Evolutionary conservation across 2,888 invertebrate species (phyloP).

Genomic region (Hypomecis atomaria): DNA sequence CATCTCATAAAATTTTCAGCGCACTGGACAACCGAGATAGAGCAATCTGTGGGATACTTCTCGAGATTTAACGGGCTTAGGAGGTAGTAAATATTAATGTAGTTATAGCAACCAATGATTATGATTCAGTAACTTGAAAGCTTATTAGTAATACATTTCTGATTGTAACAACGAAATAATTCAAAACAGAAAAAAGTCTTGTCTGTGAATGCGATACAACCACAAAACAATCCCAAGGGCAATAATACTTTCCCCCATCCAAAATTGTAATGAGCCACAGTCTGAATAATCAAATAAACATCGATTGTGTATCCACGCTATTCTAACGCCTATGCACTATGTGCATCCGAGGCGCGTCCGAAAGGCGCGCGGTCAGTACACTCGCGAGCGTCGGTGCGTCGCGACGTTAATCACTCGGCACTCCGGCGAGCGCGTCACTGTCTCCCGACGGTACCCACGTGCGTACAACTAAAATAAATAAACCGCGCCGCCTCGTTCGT

Average conservation of each 20-base stretch:
- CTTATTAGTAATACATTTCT: neutral
- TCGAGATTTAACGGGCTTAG: slow-evolving; percentile 16
- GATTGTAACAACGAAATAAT: neutral
- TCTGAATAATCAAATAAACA: slow-evolving; percentile 35
- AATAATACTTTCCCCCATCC: slow-evolving; percentile 17
- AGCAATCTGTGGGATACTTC: slow-evolving; percentile 11
- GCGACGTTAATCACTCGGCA: slow-evolving; percentile 56
- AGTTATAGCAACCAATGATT: slow-evolving; percentile 3
- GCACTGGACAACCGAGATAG: slow-evolving; percentile 31
- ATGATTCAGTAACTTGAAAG: neutral
- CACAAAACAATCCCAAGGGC: slow-evolving; percentile 13
- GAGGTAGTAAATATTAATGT: slow-evolving; percentile 13
- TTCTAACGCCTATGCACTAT: slow-evolving; percentile 70
- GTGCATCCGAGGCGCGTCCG: slow-evolving; percentile 65
- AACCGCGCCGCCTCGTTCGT: slow-evolving; percentile 45
- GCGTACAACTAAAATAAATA: slow-evolving; percentile 64
- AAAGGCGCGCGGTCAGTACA: slow-evolving; percentile 77
- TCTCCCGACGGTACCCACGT: slow-evolving; percentile 64
- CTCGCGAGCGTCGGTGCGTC: slow-evolving; percentile 74
- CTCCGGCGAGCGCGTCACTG: slow-evolving; percentile 41
- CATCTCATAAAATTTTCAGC: slow-evolving; percentile 33
- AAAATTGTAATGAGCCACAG: slow-evolving; percentile 20
- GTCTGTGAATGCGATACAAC: neutral
- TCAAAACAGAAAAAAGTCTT: neutral
- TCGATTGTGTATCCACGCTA: slow-evolving; percentile 60